Conservation (phyloP, 2,113 vertebrate species). For the Daphoenositta chrysoptera region DNA sequence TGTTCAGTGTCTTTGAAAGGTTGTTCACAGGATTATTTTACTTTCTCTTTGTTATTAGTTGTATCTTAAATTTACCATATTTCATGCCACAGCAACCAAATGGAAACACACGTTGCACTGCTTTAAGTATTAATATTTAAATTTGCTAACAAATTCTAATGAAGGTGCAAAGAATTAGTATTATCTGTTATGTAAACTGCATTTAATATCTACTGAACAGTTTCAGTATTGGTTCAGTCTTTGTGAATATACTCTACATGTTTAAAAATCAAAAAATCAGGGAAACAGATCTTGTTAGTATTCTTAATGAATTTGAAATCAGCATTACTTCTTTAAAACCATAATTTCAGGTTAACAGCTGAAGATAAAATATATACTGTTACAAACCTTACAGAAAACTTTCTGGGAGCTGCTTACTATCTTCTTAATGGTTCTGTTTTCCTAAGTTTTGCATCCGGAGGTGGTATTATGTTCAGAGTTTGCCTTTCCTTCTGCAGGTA, state of each 20-base stretch:
- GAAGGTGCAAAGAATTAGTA: background rate
- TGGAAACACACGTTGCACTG: background rate
- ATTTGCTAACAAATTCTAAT: background rate
- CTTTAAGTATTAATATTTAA: background rate
- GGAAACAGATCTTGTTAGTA: background rate
- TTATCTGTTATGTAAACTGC: background rate
- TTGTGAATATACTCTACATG: background rate
- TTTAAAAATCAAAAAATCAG: background rate
- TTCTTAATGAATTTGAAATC: background rate
- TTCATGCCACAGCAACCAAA: background rate
- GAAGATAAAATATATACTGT: background rate
- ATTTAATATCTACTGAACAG: background rate
- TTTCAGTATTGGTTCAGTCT: background rate
- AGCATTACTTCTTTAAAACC: background rate
- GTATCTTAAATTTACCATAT: background rate
- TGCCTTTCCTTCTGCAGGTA: constrained; percentile 74
- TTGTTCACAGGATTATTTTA: background rate
- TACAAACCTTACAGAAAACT: background rate
- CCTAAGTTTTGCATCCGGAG: background rate
- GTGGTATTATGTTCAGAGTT: background rate
- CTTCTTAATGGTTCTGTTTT: background rate
- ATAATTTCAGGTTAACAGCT: background rate
- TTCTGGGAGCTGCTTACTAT: background rate
- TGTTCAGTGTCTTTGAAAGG: background rate
- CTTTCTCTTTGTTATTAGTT: background rate